These are phyloP conservation scores for Linnaemya tessellans DNA, from an alignment of 2,888 invertebrate genomes.

Conservation along the genomic window DNA sequence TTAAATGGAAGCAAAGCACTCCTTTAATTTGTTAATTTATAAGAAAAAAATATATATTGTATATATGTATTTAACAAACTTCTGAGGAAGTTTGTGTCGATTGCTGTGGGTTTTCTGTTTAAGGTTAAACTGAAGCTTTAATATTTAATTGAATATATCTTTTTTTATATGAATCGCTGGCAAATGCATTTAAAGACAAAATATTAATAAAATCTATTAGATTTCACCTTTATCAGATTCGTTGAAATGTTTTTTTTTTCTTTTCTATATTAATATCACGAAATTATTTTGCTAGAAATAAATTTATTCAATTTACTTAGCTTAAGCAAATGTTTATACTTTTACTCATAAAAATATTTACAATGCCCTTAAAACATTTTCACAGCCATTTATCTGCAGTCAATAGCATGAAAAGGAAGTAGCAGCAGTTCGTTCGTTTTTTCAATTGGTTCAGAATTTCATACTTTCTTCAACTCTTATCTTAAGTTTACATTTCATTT, in stretches of 20 bases:
- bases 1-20: constrained; percentile 36
- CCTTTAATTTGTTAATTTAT: constrained; percentile 38
- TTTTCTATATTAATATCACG: background rate
- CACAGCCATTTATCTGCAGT: constrained; percentile 7
- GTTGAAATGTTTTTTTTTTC: background rate
- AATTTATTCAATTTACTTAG: background rate
- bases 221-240: background rate
- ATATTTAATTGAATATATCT: constrained; percentile 37
- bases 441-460: constrained; percentile 26
- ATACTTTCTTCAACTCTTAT: constrained; percentile 51
- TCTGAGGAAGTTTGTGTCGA: constrained; percentile 17
- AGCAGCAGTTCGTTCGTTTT: background rate
- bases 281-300: background rate
- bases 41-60: background rate
- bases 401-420: constrained; percentile 20
- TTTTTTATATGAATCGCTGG: constrained; percentile 4
- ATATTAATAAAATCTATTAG: background rate
- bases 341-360: background rate
- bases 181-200: background rate
- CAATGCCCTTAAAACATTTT: constrained; percentile 12
- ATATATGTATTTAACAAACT: background rate
- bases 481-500: constrained; percentile 38
- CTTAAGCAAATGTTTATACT: background rate
- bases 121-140: constrained; percentile 29
- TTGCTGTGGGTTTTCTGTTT: constrained; percentile 2